A percentile compares a stretch with the other conserved stretches of the same genome.
Conservation (phyloP, 2,113 vertebrate genomes). For the Mesocricetus auratus region DNA sequence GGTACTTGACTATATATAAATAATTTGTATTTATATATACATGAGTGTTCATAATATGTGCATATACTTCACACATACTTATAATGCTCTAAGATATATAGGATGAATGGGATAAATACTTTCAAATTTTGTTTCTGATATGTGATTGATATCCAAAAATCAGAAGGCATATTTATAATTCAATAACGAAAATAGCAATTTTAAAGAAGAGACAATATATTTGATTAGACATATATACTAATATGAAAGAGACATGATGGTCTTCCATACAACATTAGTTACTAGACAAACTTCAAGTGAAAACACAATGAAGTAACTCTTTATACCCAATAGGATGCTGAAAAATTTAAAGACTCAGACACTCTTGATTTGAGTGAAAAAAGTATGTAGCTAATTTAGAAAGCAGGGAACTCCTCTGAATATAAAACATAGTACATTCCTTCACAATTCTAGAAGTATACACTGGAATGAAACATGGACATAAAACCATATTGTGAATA, state of each 20-base stretch:
- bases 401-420: not conserved
- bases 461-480: not conserved
- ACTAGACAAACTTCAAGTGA: not conserved
- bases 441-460: not conserved
- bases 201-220: not conserved
- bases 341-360: not conserved
- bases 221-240: not conserved
- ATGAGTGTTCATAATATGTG: not conserved
- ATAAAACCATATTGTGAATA: not conserved
- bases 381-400: not conserved
- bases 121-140: not conserved
- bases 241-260: not conserved
- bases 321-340: not conserved
- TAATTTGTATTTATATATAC: not conserved
- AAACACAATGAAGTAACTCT: not conserved
- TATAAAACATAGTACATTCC: not conserved
- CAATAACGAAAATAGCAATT: not conserved
- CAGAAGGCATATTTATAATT: not conserved
- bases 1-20: not conserved
- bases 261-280: not conserved
- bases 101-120: not conserved
- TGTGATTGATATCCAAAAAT: not conserved
- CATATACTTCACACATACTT: not conserved
- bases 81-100: not conserved
- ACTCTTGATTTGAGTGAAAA: not conserved